Base-by-base conservation (phyloP, 1,140 invertebrate genomes). In the Lysiphlebus fabarum region DNA sequence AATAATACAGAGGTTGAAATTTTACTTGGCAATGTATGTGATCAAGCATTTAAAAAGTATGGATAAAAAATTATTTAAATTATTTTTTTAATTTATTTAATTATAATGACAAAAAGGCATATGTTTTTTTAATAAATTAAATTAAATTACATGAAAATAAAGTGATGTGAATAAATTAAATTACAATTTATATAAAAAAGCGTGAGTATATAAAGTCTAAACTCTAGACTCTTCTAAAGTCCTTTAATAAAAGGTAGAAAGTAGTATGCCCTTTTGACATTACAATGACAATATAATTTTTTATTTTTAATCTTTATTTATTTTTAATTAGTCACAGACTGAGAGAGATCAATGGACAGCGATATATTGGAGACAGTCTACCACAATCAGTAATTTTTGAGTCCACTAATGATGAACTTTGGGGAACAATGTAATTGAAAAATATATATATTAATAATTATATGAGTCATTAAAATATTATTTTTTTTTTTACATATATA, bases 1-100 rank as follows among this genome's bases (percentile, higher is more conserved):
- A 67, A 69, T 11, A 66, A 72, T 2, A 62, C 56, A 0, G 67
- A 75, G 50, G 45, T 44, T 2, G 37, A 61, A 17, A 44, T 58
- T 36, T 36, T 73, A 9, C 48, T 77, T 10, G 62, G 60, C 44
- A 61, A 53, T 10, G 70, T 73, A 17, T 77, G 75, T 36, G 58
- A 73, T 36, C 36, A 73, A 26, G 67, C 67, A 33, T 75, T 77
- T 43, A 53, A 54, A 64, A 64, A 70, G 75, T 77, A 75, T 62
- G 56, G 38, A 7, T 33, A 11, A 14, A 5, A 42, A 14, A 7
- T 37, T 41, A n/a, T 33, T 36, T 12, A 41, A 17, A 42, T 36
- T 10, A n/a, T n/a, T 37, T 48, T 9, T 14, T 43, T 10, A 61
- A 42, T 55, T 44, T 54, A 11, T 47, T 43, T 1, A 14, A n/a